Conservation (phyloP, 2,888 invertebrate genomes). For the Neoaliturus tenellus region DNA sequence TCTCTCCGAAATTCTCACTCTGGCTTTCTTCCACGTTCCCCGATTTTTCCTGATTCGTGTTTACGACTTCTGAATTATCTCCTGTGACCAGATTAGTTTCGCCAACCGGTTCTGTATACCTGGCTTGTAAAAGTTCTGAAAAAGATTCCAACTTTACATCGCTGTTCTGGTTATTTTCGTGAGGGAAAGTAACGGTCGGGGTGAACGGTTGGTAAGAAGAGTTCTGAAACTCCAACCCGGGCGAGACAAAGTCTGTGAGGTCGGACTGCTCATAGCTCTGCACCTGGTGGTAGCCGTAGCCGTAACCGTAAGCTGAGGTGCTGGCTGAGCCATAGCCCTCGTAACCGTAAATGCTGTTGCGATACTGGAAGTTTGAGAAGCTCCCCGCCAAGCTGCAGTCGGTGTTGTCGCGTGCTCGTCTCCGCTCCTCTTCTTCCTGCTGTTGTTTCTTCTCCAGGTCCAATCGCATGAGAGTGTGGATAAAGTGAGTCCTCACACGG, state of each 20-base stretch:
- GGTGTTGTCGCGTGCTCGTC: background rate
- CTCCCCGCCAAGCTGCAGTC: conserved; percentile 72
- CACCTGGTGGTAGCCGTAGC: conserved; percentile 63
- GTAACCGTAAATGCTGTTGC: conserved; percentile 72
- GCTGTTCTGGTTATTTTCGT: background rate
- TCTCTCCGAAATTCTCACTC: conserved; percentile 90
- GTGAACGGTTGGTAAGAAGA: conserved; percentile 70
- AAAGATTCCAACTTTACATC: conserved; percentile 82
- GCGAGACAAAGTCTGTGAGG: conserved; percentile 48
- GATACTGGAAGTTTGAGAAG: conserved; percentile 82
- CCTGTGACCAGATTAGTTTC: conserved; percentile 58
- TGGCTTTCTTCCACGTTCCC: conserved; percentile 73
- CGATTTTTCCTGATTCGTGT: conserved; percentile 38
- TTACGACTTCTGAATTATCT: background rate
- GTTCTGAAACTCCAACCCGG: conserved; percentile 50
- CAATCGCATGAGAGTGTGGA: conserved; percentile 96
- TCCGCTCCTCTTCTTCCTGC: conserved; percentile 75
- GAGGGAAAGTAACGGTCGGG: conserved; percentile 10
- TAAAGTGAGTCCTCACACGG: conserved; percentile 96
- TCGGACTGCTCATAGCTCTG: conserved; percentile 67
- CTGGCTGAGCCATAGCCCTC: conserved; percentile 76
- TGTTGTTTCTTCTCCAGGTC: conserved; percentile 90
- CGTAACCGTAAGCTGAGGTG: conserved; percentile 66
- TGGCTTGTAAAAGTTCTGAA: conserved; percentile 78
- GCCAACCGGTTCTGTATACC: conserved; percentile 75